phyloP scores from a whole-genome alignment of 2,888 invertebrate species.

The Noctua janthe region DNA sequence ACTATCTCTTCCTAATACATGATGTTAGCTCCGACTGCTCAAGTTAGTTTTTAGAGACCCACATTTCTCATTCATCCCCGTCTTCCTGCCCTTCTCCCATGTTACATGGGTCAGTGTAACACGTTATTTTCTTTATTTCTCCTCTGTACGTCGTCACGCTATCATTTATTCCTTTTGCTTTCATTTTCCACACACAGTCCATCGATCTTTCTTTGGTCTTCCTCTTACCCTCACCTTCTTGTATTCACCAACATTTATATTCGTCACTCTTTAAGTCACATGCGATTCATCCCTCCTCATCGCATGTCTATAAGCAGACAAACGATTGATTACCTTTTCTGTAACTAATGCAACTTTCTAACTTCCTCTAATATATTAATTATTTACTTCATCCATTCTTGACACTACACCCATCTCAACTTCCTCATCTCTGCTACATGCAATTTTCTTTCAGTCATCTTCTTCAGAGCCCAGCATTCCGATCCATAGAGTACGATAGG shows the following conservation, averaged over 20 bases:
- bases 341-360: neutral
- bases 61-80: neutral
- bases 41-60: neutral
- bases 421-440: neutral
- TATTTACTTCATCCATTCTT: neutral
- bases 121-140: no score
- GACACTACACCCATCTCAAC: neutral
- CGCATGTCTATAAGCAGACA: neutral
- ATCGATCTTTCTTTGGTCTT: neutral
- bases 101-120: no score
- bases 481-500: neutral
- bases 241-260: neutral
- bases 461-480: neutral
- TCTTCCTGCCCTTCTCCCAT: neutral
- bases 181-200: neutral
- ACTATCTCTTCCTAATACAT: neutral
- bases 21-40: no score
- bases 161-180: neutral
- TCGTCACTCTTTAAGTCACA: neutral
- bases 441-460: neutral
- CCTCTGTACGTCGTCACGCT: neutral
- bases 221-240: neutral
- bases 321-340: neutral
- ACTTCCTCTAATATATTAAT: neutral
- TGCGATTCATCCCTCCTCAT: neutral